These are phyloP conservation scores for Theristicus caerulescens DNA, from an alignment of 2,113 vertebrate species.

Conservation along the genomic window DNA sequence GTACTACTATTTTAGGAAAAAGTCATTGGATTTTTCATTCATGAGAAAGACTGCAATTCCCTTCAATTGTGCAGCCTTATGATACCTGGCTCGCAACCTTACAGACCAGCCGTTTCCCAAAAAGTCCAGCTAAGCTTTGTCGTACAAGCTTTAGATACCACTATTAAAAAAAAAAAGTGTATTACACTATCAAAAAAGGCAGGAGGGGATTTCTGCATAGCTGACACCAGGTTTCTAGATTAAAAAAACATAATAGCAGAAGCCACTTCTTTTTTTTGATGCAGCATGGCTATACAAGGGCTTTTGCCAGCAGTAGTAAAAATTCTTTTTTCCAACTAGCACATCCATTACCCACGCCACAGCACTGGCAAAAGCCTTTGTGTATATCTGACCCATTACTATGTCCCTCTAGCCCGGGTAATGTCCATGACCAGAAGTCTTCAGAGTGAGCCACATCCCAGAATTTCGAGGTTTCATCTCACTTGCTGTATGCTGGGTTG, in stretches of 20 bases:
- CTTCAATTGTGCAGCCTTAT: background rate
- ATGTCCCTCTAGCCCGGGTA: background rate
- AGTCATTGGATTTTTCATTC: constrained; percentile 3
- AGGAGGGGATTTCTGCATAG: background rate
- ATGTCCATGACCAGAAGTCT: background rate
- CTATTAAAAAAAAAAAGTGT: background rate
- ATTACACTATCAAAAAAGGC: background rate
- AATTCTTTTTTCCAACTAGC: background rate
- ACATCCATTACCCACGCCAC: background rate
- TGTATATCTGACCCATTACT: background rate
- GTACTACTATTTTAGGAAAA: background rate
- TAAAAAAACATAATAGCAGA: background rate
- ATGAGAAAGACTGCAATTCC: background rate
- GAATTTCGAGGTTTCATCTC: background rate
- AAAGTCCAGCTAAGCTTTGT: background rate
- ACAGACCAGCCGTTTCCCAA: background rate
- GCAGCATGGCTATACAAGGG: background rate
- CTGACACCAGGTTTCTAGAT: background rate
- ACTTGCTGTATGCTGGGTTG: background rate
- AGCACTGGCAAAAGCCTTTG: background rate
- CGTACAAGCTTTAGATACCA: background rate
- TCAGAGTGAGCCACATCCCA: background rate
- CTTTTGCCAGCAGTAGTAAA: background rate
- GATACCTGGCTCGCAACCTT: background rate
- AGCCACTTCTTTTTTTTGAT: background rate